Conservation (phyloP, 2,797 vertebrate species). For the Smutsia temminckii region DNA sequence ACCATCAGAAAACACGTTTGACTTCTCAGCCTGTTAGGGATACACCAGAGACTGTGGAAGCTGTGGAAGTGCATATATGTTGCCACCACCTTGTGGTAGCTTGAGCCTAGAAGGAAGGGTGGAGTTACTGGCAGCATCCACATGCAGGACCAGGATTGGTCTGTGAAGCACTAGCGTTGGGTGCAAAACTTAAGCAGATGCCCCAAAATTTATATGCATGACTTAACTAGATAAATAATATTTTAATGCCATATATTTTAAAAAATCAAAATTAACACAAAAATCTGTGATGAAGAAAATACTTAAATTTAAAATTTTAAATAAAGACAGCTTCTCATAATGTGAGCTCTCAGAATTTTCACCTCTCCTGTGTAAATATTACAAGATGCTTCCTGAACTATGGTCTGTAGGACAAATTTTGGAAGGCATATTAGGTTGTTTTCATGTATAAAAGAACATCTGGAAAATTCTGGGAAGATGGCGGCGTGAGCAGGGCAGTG, state of each 20-base stretch:
- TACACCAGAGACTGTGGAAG: neutral
- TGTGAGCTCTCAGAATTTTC: neutral
- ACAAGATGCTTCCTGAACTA: neutral
- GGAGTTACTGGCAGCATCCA: rapidly evolving
- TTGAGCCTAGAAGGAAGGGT: neutral
- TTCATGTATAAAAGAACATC: neutral
- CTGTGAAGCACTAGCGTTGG: neutral
- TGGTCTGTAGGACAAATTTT: neutral
- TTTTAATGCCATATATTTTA: neutral
- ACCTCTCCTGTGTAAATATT: neutral
- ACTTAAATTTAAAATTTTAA: neutral
- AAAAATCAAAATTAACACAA: neutral
- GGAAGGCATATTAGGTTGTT: neutral
- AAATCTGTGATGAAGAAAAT: neutral
- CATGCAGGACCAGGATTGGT: neutral
- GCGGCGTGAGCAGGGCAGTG: too few species aligned
- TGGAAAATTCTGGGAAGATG: too few species aligned
- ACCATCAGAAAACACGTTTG: neutral
- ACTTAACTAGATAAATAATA: neutral
- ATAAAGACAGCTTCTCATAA: neutral
- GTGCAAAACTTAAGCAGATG: neutral
- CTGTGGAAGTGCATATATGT: neutral
- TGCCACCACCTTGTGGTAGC: rapidly evolving
- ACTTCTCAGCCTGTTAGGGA: neutral
- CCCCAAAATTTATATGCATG: neutral